Evolutionary conservation across 1,140 invertebrate species (phyloP), one percentile per base, ranked within the genome.

Genomic region (Muscidifurax raptorellus): DNA sequence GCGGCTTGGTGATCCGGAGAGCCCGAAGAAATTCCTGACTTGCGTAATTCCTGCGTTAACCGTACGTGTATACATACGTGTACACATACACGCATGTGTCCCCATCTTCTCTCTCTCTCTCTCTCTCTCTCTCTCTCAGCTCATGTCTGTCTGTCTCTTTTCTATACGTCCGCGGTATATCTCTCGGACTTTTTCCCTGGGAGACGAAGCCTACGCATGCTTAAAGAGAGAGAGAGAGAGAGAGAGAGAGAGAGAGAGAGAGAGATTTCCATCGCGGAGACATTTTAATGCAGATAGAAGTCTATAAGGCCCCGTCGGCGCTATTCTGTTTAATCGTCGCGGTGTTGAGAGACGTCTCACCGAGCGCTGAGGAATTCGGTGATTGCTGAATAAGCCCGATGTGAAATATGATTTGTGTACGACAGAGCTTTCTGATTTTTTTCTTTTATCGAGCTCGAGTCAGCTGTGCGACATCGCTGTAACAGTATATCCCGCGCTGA

Each of bases 11-110:
- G 83, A 80, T 85, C 80, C 86, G 84, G 76, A 72, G 75, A 71
- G 67, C 64, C 81, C 87, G 86, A 87, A 90, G 90, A 91, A 93
- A 93, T 93, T 92, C 91, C 90, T 90, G 86, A 87, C 91, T 92
- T 92, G 91, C 92, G 92, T 90, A 91, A 91, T 92, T 91, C 90
- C 88, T 88, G 25, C 64, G 76, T 66, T 30, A 59, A 47, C 78
- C 44, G 32, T 67, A 72, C 40, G 44, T 59, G 69, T 81, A 59
- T 59, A 59, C 52, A n/a, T 59, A 59, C 52, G 47, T 81, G 44
- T 74, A 74, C 44, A 59, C 28, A 36, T 40, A 25, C 69, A 25
- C 32, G 40, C 32, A 18, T 25, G 36, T 18, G 18, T 25, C 71
- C 74, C 40, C n/a, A 9, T 47, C 36, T 7, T 32, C 27, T 74